These are phyloP conservation scores for Microctonus hyperodae DNA, from an alignment of 2,888 invertebrate genomes.

Conservation along the genomic window DNA sequence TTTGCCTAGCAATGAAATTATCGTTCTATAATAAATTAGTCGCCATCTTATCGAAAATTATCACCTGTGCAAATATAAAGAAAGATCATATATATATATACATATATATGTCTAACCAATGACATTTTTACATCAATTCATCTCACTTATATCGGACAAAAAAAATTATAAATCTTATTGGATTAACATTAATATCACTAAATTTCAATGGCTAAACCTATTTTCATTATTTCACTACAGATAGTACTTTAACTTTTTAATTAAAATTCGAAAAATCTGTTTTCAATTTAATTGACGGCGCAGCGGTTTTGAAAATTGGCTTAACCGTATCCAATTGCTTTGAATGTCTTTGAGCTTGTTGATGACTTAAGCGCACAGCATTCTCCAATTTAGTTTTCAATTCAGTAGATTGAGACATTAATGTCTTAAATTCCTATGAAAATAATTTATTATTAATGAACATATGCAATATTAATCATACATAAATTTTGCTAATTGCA, in stretches of 20 bases:
- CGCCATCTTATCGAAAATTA: conserved; percentile 32
- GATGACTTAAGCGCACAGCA: conserved; percentile 77
- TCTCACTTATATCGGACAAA: conserved; percentile 16
- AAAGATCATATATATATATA: not conserved
- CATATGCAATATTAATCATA: not conserved
- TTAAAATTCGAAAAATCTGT: conserved; percentile 95
- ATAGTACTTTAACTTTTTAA: conserved; percentile 57
- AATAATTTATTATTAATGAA: conserved; percentile 3
- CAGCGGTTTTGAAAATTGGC: conserved; percentile 57
- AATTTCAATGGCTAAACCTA: conserved; percentile 27
- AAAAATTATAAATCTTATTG: conserved; percentile 25
- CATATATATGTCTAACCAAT: not conserved
- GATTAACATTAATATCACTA: conserved; percentile 36
- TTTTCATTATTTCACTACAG: not conserved
- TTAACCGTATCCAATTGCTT: conserved; percentile 55
- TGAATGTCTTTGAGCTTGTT: conserved; percentile 67
- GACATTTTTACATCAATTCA: not conserved
- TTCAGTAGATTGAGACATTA: conserved; percentile 86
- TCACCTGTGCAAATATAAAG: conserved; percentile 37
- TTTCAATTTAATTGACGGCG: conserved; percentile 88
- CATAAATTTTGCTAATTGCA: not conserved
- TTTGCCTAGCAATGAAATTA: conserved; percentile 4
- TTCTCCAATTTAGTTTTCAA: conserved; percentile 83
- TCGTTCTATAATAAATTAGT: conserved; percentile 32
- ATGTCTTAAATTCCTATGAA: conserved; percentile 83